phyloP scores from a whole-genome alignment of 2,113 vertebrate species.

The Passer domesticus region DNA sequence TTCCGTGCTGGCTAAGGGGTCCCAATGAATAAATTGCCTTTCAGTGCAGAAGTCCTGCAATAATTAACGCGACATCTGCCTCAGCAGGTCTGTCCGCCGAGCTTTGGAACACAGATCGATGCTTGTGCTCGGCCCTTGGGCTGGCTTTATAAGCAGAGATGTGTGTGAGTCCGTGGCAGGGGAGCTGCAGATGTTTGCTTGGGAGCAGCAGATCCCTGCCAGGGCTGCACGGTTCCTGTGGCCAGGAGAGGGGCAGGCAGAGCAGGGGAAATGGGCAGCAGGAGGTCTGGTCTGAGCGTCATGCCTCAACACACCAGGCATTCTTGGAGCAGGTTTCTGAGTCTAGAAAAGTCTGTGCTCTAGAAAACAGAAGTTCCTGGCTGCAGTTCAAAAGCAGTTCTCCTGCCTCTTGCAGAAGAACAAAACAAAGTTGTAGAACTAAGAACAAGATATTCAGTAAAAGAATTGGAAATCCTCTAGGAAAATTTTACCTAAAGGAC shows the following conservation, averaged over 20 bases:
- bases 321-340: background rate
- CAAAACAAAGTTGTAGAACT: slow-evolving; percentile 55
- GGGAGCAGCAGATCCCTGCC: background rate
- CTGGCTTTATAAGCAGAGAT: background rate
- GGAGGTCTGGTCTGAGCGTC: background rate
- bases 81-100: slow-evolving; percentile 18
- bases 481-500: background rate
- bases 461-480: background rate
- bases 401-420: background rate
- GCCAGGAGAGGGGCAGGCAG: background rate
- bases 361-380: background rate
- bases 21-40: slow-evolving; percentile 17
- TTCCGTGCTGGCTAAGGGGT: background rate
- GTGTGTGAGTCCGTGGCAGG: background rate
- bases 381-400: background rate
- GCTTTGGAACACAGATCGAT: background rate
- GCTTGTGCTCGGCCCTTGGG: background rate
- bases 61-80: slow-evolving; percentile 46
- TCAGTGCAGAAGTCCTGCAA: slow-evolving; percentile 4
- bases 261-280: background rate
- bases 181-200: slow-evolving; percentile 39
- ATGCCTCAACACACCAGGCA: background rate
- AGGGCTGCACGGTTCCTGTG: background rate
- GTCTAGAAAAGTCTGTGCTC: background rate
- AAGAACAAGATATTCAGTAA: background rate